Evolutionary conservation across 2,888 invertebrate species (phyloP).

Genomic region (Phaedon cochleariae): DNA sequence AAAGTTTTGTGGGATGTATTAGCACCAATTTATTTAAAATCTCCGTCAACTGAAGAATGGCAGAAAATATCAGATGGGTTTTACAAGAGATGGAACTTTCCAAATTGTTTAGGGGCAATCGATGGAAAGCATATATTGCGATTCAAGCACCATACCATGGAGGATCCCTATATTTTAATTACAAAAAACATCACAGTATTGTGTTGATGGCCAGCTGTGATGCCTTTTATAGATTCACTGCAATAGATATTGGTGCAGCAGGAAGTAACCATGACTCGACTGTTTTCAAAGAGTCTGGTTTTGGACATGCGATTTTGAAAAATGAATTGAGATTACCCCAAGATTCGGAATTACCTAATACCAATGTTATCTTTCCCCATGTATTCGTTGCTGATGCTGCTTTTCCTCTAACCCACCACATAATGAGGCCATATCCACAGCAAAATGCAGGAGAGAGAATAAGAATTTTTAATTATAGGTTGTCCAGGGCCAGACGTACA

Average conservation of each 20-base stretch:
- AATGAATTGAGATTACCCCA: constrained; percentile 5
- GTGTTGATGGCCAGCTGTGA: constrained; percentile 36
- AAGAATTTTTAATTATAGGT: constrained; percentile 9
- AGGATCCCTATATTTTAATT: constrained; percentile 48
- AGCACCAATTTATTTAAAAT: constrained; percentile 14
- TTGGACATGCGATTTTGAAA: constrained; percentile 19
- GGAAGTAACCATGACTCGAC: constrained; percentile 22
- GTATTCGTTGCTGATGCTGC: constrained; percentile 25
- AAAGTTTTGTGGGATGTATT: constrained; percentile 45
- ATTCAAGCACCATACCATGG: constrained; percentile 44
- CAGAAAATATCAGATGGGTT: constrained; percentile 26
- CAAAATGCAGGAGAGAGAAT: neutral
- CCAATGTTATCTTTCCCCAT: neutral
- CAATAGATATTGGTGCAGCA: constrained; percentile 32
- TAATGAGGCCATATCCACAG: constrained; percentile 16
- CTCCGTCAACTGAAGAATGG: constrained; percentile 13
- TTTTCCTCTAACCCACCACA: constrained; percentile 15
- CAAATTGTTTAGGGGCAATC: constrained; percentile 46
- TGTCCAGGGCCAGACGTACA: constrained; percentile 3
- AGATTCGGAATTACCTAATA: constrained; percentile 6
- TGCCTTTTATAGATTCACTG: constrained; percentile 33
- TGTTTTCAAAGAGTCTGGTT: constrained; percentile 19
- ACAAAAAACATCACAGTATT: constrained; percentile 43
- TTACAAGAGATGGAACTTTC: constrained; percentile 37
- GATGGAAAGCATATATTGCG: constrained; percentile 50